phyloP scores from a whole-genome alignment of 2,113 vertebrate genomes.

The Tychaedon coryphoeus region DNA sequence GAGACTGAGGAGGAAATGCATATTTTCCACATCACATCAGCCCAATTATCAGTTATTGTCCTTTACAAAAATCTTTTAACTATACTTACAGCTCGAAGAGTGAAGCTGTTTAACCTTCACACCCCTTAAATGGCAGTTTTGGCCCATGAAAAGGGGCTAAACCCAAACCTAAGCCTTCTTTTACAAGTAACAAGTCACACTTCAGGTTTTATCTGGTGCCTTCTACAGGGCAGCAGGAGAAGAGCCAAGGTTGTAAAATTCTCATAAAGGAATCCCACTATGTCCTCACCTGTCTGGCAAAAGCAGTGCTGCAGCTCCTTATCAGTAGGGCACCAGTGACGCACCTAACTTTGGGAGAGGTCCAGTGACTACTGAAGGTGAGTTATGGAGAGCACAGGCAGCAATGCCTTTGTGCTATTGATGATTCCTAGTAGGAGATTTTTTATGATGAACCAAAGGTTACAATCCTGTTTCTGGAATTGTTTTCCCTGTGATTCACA shows the following conservation, averaged over 20 bases:
- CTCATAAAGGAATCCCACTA: not conserved
- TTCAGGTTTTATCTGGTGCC: not conserved
- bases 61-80: constrained; percentile 42
- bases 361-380: not conserved
- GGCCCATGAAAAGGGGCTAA: not conserved
- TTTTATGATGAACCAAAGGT: not conserved
- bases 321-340: not conserved
- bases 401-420: not conserved
- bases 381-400: not conserved
- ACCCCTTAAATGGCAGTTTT: not conserved
- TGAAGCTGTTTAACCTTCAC: not conserved
- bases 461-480: not conserved
- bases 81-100: not conserved
- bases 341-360: not conserved
- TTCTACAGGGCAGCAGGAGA: not conserved
- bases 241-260: not conserved
- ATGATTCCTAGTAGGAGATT: not conserved
- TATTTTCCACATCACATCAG: constrained; percentile 84
- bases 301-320: not conserved
- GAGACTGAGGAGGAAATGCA: constrained; percentile 80
- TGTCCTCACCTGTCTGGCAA: not conserved
- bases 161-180: not conserved
- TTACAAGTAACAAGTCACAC: not conserved
- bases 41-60: constrained; percentile 32
- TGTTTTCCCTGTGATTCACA: not conserved